Evolutionary conservation across 2,797 vertebrate species (phyloP), one percentile per base, ranked within the genome.

Genomic region (Gallinago nigripennis): DNA sequence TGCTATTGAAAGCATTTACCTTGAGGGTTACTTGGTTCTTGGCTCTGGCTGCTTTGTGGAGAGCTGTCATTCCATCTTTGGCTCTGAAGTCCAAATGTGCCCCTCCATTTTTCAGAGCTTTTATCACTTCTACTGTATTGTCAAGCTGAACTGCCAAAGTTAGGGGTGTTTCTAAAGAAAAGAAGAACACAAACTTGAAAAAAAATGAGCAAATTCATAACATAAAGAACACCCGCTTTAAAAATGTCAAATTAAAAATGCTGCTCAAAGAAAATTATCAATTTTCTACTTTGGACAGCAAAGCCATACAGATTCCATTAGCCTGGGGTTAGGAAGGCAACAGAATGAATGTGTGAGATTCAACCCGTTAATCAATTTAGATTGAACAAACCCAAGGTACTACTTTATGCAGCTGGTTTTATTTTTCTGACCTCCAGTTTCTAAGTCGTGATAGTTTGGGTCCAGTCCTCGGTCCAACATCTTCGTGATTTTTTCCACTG

Each of bases 21-120:
- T 97, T 98, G 31, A 99, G 98, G 3, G 98, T 97, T 16, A 96
- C 86, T 71, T 98, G 98, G 96, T 99, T 99, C 97, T 98, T 98
- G 90, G 98, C 96, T 16, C 98, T 97, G 2, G 99, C 99, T 2
- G 99, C 99, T 97, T 99, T 99, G 97, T 99, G 99, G 60, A 99
- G 97, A 33, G 99, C 98, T 0, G 99, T 99, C 99, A 99, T 98
- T 20, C 99, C 99, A 4, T 99, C 99, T 89, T 97, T 99, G 96
- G 99, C 99, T 66, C 99, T 98, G 98, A 99, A 99, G 97, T 99
- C 99, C 96, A 99, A 97, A 94, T 99, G 99, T 33, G 99, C 99
- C 28, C 99, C 99, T 64, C 99, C 99, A 0, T 98, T 99, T 90
- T 95, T 98, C 90, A 99, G 97, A 12, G 98, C 98, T 96, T 99